Evolutionary conservation across 2,113 vertebrate species (phyloP), one percentile per base, ranked within the genome.

Genomic region (Telmatochromis sp.): DNA sequence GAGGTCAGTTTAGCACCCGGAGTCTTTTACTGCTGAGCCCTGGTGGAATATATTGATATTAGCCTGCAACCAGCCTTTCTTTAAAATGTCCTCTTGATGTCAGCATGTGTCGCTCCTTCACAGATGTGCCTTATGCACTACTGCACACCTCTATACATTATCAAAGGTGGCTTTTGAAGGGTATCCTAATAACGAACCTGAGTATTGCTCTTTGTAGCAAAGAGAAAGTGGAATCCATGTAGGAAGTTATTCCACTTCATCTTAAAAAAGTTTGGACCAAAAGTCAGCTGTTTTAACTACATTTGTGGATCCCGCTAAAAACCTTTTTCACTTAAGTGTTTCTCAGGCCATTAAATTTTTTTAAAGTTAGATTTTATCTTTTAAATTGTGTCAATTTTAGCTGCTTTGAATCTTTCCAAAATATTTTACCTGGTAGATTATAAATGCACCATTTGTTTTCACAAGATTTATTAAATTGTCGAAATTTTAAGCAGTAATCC

Each of bases 101-200:
- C 26, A 78, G 71, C 15, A 11, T 78, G 0, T 50, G 23, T 75
- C 7, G 1, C 23, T 50, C 0, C 37, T 73, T 45, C 21, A 73
- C 8, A 73, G 65, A 73, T 17, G 4, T 26, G 65, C 13, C n/a
- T 71, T 71, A 23, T 15, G 65, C 65, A 26, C 37, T 17, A 15
- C 65, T 73, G 37, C 65, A 45, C 65, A 23, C n/a, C 11, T 9
- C 35, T 42, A 21, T 23, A 23, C n/a, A 71, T 71, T 71, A 1
- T 40, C 33, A 40, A 68, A 68, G 63, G 35, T 21, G 35, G 5
- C 35, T 68, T 68, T 68, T 14, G 12, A 45, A 73, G 21, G 40
- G 5, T 26, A 45, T 4, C 0, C 21, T 45, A 23, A 73, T 45
- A 73, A 26, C 3, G 0, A 17, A 45, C n/a, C 37, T 7, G 21